Percentiles rank a stretch among this genome's conserved stretches.
Evolutionary conservation across 2,113 vertebrate species (phyloP).

Genomic region (Caranx ignobilis): DNA sequence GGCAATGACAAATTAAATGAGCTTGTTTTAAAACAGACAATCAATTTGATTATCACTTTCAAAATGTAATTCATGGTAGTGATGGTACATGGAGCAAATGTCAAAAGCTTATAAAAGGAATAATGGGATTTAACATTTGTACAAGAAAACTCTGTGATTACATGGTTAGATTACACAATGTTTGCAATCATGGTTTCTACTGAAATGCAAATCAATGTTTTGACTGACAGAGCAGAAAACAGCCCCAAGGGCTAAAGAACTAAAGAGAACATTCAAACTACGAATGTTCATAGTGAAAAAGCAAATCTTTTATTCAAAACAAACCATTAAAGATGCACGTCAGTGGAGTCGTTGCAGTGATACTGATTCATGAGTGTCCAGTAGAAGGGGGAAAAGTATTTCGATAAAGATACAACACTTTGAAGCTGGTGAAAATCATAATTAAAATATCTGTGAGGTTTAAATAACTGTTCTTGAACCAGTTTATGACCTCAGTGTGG

Average conservation of each 20-base stretch:
- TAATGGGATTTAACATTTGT: neutral
- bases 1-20: neutral
- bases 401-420: neutral
- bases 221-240: constrained; percentile 9
- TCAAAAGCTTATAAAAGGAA: constrained; percentile 2
- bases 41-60: neutral
- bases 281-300: constrained; percentile 34
- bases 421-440: neutral
- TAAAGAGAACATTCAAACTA: neutral
- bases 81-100: neutral
- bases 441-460: neutral
- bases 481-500: neutral
- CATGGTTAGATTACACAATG: neutral
- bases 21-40: neutral
- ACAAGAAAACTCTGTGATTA: neutral
- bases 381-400: neutral
- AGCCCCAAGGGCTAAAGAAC: neutral
- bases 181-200: constrained; percentile 7
- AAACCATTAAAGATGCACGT: neutral
- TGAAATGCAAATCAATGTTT: constrained; percentile 53
- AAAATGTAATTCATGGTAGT: neutral
- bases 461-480: neutral
- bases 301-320: constrained; percentile 46
- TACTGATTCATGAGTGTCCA: neutral
- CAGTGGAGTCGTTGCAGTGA: neutral